phyloP scores from a whole-genome alignment of 2,797 vertebrate species.

The Zalophus californianus region DNA sequence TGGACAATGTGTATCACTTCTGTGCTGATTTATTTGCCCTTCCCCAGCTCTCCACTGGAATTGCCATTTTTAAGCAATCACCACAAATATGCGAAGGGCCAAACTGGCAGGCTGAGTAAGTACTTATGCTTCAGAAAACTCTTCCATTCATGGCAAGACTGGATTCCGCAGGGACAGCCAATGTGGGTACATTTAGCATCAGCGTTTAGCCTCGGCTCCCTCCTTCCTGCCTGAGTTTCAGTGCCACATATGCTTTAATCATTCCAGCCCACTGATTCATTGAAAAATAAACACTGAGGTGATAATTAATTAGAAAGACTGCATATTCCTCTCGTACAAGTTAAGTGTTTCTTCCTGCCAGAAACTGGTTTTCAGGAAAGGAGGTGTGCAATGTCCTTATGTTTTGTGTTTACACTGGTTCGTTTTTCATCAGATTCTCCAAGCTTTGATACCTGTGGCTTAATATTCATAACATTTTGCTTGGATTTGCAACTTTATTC shows the following conservation, averaged over 20 bases:
- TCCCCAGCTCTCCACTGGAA: conserved; percentile 29
- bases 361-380: conserved; percentile 46
- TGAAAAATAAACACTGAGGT: conserved; percentile 69
- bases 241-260: conserved; percentile 2
- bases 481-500: conserved; percentile 73
- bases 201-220: background rate
- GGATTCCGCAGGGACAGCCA: background rate
- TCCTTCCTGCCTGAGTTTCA: conserved; percentile 40
- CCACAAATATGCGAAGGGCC: background rate
- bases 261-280: conserved; percentile 29
- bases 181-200: background rate
- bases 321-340: conserved; percentile 37
- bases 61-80: background rate
- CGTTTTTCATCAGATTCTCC: conserved; percentile 64
- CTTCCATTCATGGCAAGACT: background rate
- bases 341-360: conserved; percentile 47
- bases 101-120: conserved; percentile 19
- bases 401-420: conserved; percentile 57
- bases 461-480: conserved; percentile 67
- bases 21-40: background rate
- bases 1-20: background rate
- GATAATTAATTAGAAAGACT: conserved; percentile 64
- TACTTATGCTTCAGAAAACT: background rate
- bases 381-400: background rate
- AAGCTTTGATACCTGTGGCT: conserved; percentile 66